Base-by-base conservation (phyloP, 2,888 invertebrate genomes). In the Syritta pipiens region DNA sequence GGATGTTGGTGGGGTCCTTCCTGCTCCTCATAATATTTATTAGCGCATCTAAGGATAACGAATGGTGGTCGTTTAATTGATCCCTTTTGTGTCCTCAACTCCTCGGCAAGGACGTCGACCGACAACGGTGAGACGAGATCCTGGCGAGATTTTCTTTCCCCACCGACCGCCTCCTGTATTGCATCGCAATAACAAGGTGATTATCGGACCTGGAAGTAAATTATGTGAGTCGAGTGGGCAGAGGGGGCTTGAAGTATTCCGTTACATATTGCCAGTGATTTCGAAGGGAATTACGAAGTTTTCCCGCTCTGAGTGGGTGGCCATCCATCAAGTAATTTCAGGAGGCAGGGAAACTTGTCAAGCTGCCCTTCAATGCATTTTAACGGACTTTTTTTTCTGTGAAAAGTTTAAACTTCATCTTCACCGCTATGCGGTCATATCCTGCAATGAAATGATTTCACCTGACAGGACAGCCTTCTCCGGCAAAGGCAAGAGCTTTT, bases 11-110 rank as follows among this genome's bases (percentile, higher is more conserved):
- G n/a, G n/a, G n/a, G n/a, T n/a, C n/a, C 20, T 60, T 48, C 17
- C 28, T 53, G 72, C 57, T 79, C n/a, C 60, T 79, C 79, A 79
- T 79, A 79, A 79, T 79, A 79, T 79, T 79, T 79, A 81, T 75
- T 81, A 74, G 81, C 75, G 81, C 81, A 72, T 81, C 81, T 75
- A 75, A 75, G 81, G 75, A 81, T 81, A 81, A 81, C 81, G 75
- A 81, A 81, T 81, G 79, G 67, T 24, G 79, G 79, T 68, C 74
- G 62, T 79, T 79, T 79, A 79, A 79, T 79, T 79, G 79, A 79
- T 79, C 79, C 79, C 79, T 62, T 79, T 79, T 79, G 79, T 74
- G 79, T 79, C 79, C 79, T 79, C 79, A 79, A 79, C 46, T 12
- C 46, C 37, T 37, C 26, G 59, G 17, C 32, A 19, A 53, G 22